A percentile compares a stretch with the other conserved stretches of the same genome.
These are phyloP conservation scores for Eunapius fragilis DNA, from an alignment of 37 sponge, comb jelly and placozoan genomes.

Conservation along the genomic window DNA sequence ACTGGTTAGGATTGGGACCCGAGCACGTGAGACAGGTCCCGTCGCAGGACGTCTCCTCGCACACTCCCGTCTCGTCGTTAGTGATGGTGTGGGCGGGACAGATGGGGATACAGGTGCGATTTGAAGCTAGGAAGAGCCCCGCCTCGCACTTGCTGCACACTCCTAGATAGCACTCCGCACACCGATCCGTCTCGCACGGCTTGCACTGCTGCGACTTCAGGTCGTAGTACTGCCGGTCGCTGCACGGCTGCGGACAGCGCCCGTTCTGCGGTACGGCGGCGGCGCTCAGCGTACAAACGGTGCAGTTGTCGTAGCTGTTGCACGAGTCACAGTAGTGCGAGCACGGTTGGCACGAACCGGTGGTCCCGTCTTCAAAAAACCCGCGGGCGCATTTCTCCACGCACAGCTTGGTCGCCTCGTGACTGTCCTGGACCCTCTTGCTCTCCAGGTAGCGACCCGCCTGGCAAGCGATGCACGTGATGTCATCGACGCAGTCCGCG, in stretches of 20 bases:
- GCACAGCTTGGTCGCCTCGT: slow-evolving; percentile 4
- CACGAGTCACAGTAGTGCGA: slow-evolving; percentile 29
- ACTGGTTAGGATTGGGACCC: slow-evolving; percentile 15
- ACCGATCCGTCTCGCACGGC: slow-evolving; percentile 17
- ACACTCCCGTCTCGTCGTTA: slow-evolving; percentile 2
- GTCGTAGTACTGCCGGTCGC: slow-evolving; percentile 37
- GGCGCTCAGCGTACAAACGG: slow-evolving; percentile 8
- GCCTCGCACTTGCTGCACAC: slow-evolving; percentile 34
- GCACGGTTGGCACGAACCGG: slow-evolving; percentile 5
- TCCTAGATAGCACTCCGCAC: slow-evolving; percentile 19
- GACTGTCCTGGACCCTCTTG: background rate
- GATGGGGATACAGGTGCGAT: slow-evolving; percentile 21
- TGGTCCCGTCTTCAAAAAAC: slow-evolving; percentile 6
- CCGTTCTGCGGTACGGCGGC: slow-evolving; percentile 23
- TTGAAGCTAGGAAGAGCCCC: slow-evolving; percentile 11
- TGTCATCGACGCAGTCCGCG: slow-evolving; percentile 24
- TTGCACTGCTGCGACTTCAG: slow-evolving; percentile 13
- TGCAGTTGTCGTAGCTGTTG: slow-evolving; percentile 4
- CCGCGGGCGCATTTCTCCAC: slow-evolving; percentile 8
- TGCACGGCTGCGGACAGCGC: slow-evolving; percentile 39
- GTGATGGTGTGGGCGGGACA: slow-evolving; percentile 40
- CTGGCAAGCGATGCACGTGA: slow-evolving; percentile 18
- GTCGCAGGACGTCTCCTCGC: slow-evolving; percentile 36
- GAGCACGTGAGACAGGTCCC: slow-evolving; percentile 56
- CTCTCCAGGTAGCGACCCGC: background rate